phyloP scores from a whole-genome alignment of 2,888 invertebrate genomes.

The Argyra leucocephala region DNA sequence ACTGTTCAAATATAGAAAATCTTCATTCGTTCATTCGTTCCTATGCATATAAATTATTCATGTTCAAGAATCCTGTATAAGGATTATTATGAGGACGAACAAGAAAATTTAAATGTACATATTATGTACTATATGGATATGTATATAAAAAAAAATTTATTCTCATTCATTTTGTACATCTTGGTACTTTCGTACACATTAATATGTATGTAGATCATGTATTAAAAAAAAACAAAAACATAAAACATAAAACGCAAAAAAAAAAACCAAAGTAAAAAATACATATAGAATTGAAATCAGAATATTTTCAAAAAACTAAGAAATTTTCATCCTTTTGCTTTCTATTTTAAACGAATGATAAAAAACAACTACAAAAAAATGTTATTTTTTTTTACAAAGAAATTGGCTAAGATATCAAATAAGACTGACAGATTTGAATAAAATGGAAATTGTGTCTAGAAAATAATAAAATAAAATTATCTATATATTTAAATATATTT shows the following conservation, averaged over 20 bases:
- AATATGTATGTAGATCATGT: not conserved
- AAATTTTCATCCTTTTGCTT: no score
- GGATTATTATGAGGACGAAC: not conserved
- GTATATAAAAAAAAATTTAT: not conserved
- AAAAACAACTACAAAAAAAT: no score
- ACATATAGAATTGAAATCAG: not conserved
- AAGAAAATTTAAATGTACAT: not conserved
- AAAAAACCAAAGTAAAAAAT: no score
- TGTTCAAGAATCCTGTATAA: conserved; percentile 4
- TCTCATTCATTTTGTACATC: not conserved
- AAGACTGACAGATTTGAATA: not conserved
- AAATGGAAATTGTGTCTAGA: not conserved
- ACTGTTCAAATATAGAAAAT: not conserved
- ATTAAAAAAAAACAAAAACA: not conserved
- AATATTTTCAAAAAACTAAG: not conserved
- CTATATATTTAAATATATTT: no score
- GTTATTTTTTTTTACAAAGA: not conserved
- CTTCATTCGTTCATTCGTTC: not conserved
- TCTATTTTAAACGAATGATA: not conserved
- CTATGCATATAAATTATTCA: conserved; percentile 11
- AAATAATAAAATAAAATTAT: no score
- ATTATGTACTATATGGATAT: not conserved
- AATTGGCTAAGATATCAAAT: not conserved
- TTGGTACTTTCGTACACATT: not conserved
- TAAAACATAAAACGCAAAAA: not conserved